Evolutionary conservation across 2,797 vertebrate genomes (phyloP), one percentile per base, ranked within the genome.

Genomic region (Sternarchorhynchus goeldii): DNA sequence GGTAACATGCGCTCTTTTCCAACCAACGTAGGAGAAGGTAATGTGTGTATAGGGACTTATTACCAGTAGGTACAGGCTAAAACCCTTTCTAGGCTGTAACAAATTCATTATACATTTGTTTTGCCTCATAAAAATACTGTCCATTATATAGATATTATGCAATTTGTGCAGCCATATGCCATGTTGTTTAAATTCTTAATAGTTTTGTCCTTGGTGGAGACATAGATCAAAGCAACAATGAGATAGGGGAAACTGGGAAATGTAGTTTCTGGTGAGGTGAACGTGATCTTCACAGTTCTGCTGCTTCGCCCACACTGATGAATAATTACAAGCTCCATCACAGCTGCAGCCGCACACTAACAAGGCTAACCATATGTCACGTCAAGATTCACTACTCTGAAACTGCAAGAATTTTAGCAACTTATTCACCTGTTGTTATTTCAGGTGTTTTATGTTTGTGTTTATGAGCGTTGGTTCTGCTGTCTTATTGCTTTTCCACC

Each of bases 241-340:
- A 20, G 70, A 12, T 31, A 41, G 20, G 45, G 32, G 57, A 79
- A 75, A 14, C 58, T 81, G 74, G 67, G 50, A 76, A 25, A 32
- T 69, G 65, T 75, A 80, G 78, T 72, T 55, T 57, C 8, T 55
- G 17, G 77, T 71, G 75, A 81, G 79, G 84, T 84, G 81, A 90
- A 92, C 88, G 78, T 81, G 90, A 91, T 91, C 90, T 88, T 83
- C 53, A 81, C 86, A 87, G 80, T 85, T 85, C 78, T 84, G 84
- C 81, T 89, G 84, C 81, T 85, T 89, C 78, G 82, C 36, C 88
- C 83, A 86, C 83, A 86, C 84, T 79, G 80, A 91, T 92, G 88
- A 92, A 92, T 93, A 89, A 93, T 92, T 91, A 87, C 90, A 89
- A 86, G 79, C 84, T 86, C 88, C 88, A 88, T 86, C 85, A 25